Evolutionary conservation across 2,797 vertebrate species (phyloP).

Genomic region (Carapus acus): DNA sequence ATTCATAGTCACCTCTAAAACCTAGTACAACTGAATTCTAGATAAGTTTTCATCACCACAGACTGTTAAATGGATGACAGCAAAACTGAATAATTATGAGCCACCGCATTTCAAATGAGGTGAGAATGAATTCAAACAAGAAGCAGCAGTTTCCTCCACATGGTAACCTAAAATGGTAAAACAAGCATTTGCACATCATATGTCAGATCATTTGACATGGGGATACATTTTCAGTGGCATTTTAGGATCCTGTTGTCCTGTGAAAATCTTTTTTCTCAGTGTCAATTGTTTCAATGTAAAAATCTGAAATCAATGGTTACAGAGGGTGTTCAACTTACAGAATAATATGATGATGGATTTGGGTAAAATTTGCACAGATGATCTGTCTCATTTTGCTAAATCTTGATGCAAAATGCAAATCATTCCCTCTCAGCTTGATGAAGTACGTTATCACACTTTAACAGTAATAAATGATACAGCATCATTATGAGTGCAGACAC

Average conservation of each 20-base stretch:
- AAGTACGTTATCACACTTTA: slow-evolving; percentile 14
- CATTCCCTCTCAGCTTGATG: slow-evolving; percentile 11
- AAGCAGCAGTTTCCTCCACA: background rate
- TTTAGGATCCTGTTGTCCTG: background rate
- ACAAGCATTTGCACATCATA: background rate
- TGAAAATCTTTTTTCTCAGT: background rate
- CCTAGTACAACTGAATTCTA: background rate
- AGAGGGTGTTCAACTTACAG: too few species aligned
- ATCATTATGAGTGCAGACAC: slow-evolving; percentile 11
- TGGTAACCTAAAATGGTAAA: background rate
- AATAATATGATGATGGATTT: too few species aligned
- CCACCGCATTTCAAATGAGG: background rate
- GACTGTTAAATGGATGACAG: background rate
- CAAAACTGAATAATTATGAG: background rate
- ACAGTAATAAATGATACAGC: slow-evolving; percentile 19
- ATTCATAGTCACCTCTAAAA: slow-evolving; percentile 9
- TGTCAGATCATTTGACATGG: background rate
- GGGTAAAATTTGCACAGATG: too few species aligned
- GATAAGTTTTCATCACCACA: background rate
- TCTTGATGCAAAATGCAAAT: slow-evolving; percentile 6
- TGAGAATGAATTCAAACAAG: background rate
- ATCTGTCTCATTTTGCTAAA: background rate
- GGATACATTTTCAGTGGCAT: background rate
- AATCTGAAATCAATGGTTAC: too few species aligned
- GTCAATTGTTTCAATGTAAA: too few species aligned